Evolutionary conservation across 2,888 invertebrate species (phyloP), one percentile per base, ranked within the genome.

Genomic region (Chalcosyrphus nemorum): DNA sequence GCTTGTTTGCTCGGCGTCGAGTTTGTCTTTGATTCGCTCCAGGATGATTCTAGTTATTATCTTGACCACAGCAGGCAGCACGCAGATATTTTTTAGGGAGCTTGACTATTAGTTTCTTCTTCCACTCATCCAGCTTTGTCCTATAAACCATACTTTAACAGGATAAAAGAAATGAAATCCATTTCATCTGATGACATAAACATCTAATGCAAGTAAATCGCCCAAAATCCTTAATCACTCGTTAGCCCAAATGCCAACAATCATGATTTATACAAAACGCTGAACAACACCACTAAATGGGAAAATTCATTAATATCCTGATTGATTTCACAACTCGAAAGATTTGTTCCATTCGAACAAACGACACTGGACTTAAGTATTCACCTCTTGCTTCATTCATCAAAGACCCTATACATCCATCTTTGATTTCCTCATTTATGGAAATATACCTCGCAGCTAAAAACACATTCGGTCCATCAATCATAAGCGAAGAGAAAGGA

Each of bases 391-490:
- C 56, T 61, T 32, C 81, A 72, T 86, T 81, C 66, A 68, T 81
- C 81, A 81, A 65, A 56, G 66, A 29, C 75, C 56, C 15, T 29
- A 11, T 9, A 75, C 61, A 81, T 71, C 56, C 56, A 81, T 86
- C 72, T 47, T 66, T 81, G 85, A 81, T 76, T 85, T 72, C 75
- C 66, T 85, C 76, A 75, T 71, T 81, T 81, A 61, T 81, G 71
- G 75, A 81, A 85, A 81, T 81, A 76, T 85, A 81, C 70, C 85
- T 85, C 81, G 81, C 75, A 85, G 85, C 85, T 85, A 85, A 81
- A 75, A 85, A 85, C 85, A 85, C 85, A 85, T 85, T 85, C 61
- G 59, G 81, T 85, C 87, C 90, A 90, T 90, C 90, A 90, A 90
- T 90, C 90, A 90, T 82, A 80, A 85, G 86, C 87, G 86, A 82